phyloP scores from a whole-genome alignment of 2,797 vertebrate genomes.

The Chaunax sp. region DNA sequence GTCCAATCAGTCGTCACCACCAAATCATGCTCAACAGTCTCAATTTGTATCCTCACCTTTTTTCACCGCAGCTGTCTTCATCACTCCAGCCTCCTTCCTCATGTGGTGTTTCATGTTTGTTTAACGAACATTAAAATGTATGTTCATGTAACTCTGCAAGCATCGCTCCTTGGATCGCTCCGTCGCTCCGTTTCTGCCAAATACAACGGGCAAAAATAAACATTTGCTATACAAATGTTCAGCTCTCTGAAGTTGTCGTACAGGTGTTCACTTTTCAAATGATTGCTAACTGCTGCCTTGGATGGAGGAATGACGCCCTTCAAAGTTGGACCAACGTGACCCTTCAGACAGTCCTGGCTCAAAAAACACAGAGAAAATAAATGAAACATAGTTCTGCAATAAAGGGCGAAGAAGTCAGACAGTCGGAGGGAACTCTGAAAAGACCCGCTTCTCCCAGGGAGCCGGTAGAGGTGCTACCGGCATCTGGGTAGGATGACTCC shows the following conservation, averaged over 20 bases:
- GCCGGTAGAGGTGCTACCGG: too few relatives aligned
- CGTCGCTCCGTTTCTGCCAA: neutral
- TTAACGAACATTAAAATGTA: neutral
- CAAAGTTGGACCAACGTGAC: neutral
- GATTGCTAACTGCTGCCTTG: neutral
- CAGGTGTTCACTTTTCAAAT: neutral
- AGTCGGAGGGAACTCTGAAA: too few relatives aligned
- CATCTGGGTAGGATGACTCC: too few relatives aligned
- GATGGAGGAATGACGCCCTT: neutral
- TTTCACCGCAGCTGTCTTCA: neutral
- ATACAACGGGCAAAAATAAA: neutral
- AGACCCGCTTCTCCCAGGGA: too few relatives aligned
- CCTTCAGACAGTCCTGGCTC: neutral
- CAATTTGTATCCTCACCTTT: neutral
- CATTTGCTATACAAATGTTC: neutral
- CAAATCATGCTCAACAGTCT: neutral
- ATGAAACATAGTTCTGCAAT: neutral
- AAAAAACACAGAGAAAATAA: neutral
- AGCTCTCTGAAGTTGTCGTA: neutral
- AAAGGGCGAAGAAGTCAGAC: too few relatives aligned
- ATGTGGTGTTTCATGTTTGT: neutral
- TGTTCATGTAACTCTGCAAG: neutral
- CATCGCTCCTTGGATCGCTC: neutral
- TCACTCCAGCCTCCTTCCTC: neutral
- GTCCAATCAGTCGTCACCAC: neutral